A percentile compares a stretch with the other conserved stretches of the same genome.
Evolutionary conservation across 2,113 vertebrate species (phyloP).

Genomic region (Leptodactylus fuscus): DNA sequence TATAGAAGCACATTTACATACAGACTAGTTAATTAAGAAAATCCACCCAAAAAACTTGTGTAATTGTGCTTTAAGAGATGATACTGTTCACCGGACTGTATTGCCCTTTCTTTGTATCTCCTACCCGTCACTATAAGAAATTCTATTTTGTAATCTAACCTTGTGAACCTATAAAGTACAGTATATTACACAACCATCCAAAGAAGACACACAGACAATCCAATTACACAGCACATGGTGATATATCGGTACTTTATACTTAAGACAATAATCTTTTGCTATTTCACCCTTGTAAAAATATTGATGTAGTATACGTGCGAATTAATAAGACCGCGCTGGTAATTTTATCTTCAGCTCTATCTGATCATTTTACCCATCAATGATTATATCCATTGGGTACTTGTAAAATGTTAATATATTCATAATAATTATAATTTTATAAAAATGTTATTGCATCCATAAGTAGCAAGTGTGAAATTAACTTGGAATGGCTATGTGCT

Average conservation of each 20-base stretch:
- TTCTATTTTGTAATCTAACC: conserved; percentile 17
- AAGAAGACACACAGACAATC: background rate
- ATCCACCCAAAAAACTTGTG: no score
- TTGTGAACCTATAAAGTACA: background rate
- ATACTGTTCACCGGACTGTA: background rate
- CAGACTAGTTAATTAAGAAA: no score
- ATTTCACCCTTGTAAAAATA: conserved; percentile 26
- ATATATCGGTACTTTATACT: background rate
- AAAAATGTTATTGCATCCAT: conserved; percentile 53
- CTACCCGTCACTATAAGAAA: background rate
- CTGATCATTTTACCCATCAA: conserved; percentile 56
- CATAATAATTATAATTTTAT: conserved; percentile 59
- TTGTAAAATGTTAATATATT: conserved; percentile 58
- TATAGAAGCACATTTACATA: no score
- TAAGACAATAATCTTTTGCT: conserved; percentile 10
- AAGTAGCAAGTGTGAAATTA: conserved; percentile 59
- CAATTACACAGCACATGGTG: background rate
- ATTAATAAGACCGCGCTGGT: conserved; percentile 24
- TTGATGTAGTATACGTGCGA: conserved; percentile 15
- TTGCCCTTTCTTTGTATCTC: no score
- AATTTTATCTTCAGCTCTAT: conserved; percentile 29
- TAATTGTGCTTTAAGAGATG: no score
- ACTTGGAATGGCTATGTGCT: conserved; percentile 60
- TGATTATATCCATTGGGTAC: conserved; percentile 53
- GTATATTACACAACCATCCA: background rate